Percentiles rank a stretch among this genome's conserved stretches.
Conservation (phyloP, 2,113 vertebrate genomes). For the Phainopepla nitens region DNA sequence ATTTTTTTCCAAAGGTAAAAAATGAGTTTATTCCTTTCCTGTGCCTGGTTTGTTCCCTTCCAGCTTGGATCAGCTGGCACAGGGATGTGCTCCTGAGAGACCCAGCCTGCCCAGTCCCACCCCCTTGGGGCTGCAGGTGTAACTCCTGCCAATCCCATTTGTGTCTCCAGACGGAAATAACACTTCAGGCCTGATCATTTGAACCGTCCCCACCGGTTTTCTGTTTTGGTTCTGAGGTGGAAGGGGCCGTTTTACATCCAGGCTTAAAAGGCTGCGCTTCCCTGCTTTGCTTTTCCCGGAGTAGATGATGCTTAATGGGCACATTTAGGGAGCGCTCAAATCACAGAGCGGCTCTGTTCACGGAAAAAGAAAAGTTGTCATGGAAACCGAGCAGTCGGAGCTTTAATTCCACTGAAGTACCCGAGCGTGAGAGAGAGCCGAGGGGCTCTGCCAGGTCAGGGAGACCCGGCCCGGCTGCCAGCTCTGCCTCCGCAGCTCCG, state of each 20-base stretch:
- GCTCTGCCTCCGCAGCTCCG: accelerated
- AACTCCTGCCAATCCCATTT: accelerated
- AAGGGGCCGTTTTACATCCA: not conserved
- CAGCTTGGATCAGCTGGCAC: not conserved
- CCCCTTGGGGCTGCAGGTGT: accelerated
- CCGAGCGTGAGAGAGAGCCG: not conserved
- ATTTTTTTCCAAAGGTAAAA: not conserved
- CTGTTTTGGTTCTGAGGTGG: accelerated
- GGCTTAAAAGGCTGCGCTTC: accelerated
- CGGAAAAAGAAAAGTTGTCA: not conserved
- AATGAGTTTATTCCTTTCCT: accelerated
- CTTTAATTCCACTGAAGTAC: not conserved
- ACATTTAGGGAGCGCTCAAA: not conserved
- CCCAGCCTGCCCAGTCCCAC: accelerated
- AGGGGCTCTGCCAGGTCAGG: not conserved
- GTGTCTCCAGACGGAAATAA: accelerated
- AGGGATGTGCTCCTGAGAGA: accelerated
- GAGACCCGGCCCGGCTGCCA: not conserved
- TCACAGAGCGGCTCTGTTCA: not conserved
- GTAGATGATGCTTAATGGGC: not conserved
- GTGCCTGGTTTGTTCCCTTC: not conserved
- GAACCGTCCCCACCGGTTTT: accelerated
- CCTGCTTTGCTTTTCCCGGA: accelerated
- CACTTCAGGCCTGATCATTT: accelerated
- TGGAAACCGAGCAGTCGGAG: not conserved